phyloP scores from a whole-genome alignment of 35 echinoderm and acorn worm species.

The Apostichopus japonicus region DNA sequence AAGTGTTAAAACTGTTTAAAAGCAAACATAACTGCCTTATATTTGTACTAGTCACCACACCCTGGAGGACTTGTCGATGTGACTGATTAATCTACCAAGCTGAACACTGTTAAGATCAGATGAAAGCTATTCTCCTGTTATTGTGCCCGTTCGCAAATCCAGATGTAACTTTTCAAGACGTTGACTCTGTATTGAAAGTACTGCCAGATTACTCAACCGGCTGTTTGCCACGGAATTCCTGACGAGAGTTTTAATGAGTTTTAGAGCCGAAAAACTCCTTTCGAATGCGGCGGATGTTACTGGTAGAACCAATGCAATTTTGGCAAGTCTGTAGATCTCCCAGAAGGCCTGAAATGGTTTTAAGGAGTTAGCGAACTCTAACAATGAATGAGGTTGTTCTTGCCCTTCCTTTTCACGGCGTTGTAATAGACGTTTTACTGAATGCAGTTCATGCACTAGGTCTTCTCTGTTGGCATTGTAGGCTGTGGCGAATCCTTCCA shows the following conservation, averaged over 20 bases:
- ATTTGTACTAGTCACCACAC: slow-evolving; percentile 7
- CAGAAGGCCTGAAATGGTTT: slow-evolving; percentile 54
- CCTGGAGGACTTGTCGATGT: slow-evolving; percentile 9
- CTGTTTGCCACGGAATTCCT: slow-evolving; percentile 61
- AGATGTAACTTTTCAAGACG: slow-evolving; percentile 33
- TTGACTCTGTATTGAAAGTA: slow-evolving; percentile 31
- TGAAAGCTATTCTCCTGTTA: slow-evolving; percentile 49
- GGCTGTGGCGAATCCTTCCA: slow-evolving; percentile 22
- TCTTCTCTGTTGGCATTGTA: slow-evolving; percentile 55
- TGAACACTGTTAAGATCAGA: slow-evolving; percentile 55
- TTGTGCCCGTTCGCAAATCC: neutral
- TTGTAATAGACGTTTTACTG: slow-evolving; percentile 51
- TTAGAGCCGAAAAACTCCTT: no score
- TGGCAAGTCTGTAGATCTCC: slow-evolving; percentile 57
- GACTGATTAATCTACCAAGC: slow-evolving; percentile 14
- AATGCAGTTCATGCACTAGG: slow-evolving; percentile 42
- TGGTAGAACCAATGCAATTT: slow-evolving; percentile 53
- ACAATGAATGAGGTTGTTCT: slow-evolving; percentile 25
- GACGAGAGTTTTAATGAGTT: slow-evolving; percentile 46
- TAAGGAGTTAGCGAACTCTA: slow-evolving; percentile 49
- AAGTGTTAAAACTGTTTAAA: neutral
- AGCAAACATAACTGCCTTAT: slow-evolving; percentile 24
- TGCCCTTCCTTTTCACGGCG: slow-evolving; percentile 31
- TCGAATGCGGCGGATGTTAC: slow-evolving; percentile 51
- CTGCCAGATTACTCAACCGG: slow-evolving; percentile 50